phyloP scores from a whole-genome alignment of 2,888 invertebrate species.

The Hyppa rectilinea region DNA sequence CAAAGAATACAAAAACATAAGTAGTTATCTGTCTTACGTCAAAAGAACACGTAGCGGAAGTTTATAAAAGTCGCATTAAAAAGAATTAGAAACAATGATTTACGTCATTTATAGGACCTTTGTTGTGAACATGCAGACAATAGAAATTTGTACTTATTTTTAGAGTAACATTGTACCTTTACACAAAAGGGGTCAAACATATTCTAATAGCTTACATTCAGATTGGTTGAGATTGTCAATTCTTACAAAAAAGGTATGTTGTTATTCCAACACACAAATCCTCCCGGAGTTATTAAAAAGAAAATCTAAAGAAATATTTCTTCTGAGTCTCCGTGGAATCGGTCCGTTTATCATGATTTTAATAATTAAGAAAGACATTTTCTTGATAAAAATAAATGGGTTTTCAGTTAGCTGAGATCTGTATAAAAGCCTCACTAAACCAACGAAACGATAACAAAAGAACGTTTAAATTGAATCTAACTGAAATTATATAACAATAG shows the following conservation, averaged over 20 bases:
- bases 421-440: neutral
- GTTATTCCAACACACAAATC: constrained; percentile 7
- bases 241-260: constrained; percentile 20
- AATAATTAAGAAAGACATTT: constrained; percentile 50
- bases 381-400: constrained; percentile 13
- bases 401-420: constrained; percentile 9
- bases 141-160: neutral
- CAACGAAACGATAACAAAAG: neutral
- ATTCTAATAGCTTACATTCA: neutral
- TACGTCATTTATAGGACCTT: constrained; percentile 29
- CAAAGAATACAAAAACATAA: constrained; percentile 1
- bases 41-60: constrained; percentile 29
- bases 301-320: constrained; percentile 49
- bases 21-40: constrained; percentile 13
- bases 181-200: neutral
- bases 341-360: constrained; percentile 51
- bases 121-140: constrained; percentile 23
- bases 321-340: constrained; percentile 38
- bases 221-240: neutral
- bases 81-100: constrained; percentile 49
- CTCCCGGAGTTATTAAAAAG: constrained; percentile 39
- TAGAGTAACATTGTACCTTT: neutral
- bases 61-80: constrained; percentile 41
- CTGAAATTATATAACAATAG: constrained; percentile 29
- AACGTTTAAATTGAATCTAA: constrained; percentile 43